Conservation (phyloP, 2,113 vertebrate genomes). For the Morphnarchus princeps region DNA sequence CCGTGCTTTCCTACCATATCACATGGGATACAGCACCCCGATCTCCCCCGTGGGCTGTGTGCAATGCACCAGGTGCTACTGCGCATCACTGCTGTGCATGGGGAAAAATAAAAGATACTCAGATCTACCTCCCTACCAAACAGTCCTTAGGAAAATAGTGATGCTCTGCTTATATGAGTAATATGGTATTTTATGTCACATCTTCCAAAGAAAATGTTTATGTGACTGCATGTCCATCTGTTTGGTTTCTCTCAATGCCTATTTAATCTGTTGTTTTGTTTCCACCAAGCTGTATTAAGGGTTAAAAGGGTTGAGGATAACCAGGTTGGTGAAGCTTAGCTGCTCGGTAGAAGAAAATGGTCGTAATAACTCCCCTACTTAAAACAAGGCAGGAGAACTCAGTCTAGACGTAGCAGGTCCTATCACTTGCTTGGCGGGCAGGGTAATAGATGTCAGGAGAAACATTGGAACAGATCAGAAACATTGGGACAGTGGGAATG, state of each 20-base stretch:
- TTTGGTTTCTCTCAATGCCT: neutral
- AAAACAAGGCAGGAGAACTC: neutral
- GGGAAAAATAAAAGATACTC: neutral
- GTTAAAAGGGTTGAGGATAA: neutral
- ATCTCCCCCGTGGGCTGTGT: neutral
- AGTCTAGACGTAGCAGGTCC: neutral
- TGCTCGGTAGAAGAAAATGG: neutral
- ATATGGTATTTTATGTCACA: neutral
- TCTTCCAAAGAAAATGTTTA: neutral
- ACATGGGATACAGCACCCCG: neutral
- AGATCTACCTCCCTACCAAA: neutral
- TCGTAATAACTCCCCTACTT: neutral
- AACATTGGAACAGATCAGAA: neutral
- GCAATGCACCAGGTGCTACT: neutral
- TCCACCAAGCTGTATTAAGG: neutral
- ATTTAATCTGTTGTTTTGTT: neutral
- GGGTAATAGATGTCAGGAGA: neutral
- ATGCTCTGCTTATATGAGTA: neutral
- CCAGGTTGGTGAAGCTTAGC: neutral
- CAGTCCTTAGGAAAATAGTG: neutral
- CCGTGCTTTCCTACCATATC: fast-evolving
- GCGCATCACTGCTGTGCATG: neutral
- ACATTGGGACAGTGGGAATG: neutral
- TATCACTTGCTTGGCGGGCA: neutral
- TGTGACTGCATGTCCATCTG: fast-evolving